Percentiles rank a stretch among this genome's conserved stretches.
These are phyloP conservation scores for Odontocolon sp. DNA, from an alignment of 2,888 invertebrate genomes.

Conservation along the genomic window DNA sequence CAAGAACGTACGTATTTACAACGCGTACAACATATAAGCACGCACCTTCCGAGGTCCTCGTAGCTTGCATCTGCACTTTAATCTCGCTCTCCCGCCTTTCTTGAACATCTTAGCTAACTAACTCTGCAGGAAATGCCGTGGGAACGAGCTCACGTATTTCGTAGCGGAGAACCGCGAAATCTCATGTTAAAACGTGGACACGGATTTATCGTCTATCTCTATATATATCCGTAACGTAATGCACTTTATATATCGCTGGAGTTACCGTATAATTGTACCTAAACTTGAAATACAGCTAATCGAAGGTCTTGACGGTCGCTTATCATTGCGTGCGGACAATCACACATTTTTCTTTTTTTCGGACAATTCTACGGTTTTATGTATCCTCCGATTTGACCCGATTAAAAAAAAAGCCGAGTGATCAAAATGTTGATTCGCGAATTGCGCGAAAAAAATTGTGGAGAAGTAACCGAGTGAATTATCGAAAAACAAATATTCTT, in stretches of 20 bases:
- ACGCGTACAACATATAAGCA: constrained; percentile 37
- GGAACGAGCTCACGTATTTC: constrained; percentile 46
- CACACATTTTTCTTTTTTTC: neutral
- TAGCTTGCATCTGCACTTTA: constrained; percentile 35
- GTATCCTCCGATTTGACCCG: neutral
- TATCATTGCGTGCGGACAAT: no score
- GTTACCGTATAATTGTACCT: constrained; percentile 35
- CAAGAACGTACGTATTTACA: constrained; percentile 22
- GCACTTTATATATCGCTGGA: constrained; percentile 36
- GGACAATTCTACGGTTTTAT: neutral
- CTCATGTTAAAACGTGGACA: constrained; percentile 41
- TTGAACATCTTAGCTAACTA: neutral
- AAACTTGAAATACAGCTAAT: constrained; percentile 32
- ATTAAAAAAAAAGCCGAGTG: neutral
- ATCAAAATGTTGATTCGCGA: neutral
- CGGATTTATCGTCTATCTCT: neutral
- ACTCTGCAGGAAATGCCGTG: constrained; percentile 42
- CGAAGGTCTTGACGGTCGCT: constrained; percentile 27
- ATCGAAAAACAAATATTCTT: constrained; percentile 31
- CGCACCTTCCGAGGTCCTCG: constrained; percentile 33
- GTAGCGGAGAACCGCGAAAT: constrained; percentile 40
- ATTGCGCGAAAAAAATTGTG: constrained; percentile 13
- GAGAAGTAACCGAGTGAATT: constrained; percentile 37
- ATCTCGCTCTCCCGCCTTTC: neutral
- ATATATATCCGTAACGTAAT: constrained; percentile 24